Base-by-base conservation (phyloP, 2,113 vertebrate genomes). In the Vicugna pacos region DNA sequence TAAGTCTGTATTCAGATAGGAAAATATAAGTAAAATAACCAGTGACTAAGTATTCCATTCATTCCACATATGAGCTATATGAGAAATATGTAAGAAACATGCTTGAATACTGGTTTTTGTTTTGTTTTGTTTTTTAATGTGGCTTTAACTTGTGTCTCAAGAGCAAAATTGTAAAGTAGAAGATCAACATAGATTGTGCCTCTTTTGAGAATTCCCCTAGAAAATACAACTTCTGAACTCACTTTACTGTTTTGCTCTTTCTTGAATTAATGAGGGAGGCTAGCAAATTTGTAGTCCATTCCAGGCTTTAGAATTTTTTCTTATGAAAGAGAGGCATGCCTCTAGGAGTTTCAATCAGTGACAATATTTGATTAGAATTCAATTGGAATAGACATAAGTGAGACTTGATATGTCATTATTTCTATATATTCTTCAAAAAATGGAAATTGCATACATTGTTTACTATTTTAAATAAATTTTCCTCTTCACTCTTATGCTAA, bases 161-260 rank as follows among this genome's bases (percentile, higher is more conserved):
- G 30, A 77, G 13, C 91, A 50, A 72, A 77, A 82, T 82, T 94
- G 62, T 91, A 82, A 91, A 89, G 62, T 69, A 62, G 38, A 52
- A 64, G 32, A 81, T 79, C 82, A 58, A 65, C 19, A 30, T 14
- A 32, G 46, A 92, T 14, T 54, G 28, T 65, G 20, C 16, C 28
- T 46, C 35, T 92, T 89, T 76, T n/a, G 52, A 62, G 50, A 95
- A 82, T 77, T 77, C 28, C 22, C 20, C 5, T 76, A 76, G 15
- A 84, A 69, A 88, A 52, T 91, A 32, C 17, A 69, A 1, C 32
- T 77, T 89, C 22, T 83, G 32, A 64, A 56, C 28, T 64, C 26
- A 73, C 16, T 85, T 90, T 30, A 60, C 14, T 32, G 19, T 52
- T 94, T 60, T 84, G 19, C 20, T 93, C 11, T 70, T 54, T 76